Base-by-base conservation (phyloP, 2,113 vertebrate genomes). In the Enhydra lutris region DNA sequence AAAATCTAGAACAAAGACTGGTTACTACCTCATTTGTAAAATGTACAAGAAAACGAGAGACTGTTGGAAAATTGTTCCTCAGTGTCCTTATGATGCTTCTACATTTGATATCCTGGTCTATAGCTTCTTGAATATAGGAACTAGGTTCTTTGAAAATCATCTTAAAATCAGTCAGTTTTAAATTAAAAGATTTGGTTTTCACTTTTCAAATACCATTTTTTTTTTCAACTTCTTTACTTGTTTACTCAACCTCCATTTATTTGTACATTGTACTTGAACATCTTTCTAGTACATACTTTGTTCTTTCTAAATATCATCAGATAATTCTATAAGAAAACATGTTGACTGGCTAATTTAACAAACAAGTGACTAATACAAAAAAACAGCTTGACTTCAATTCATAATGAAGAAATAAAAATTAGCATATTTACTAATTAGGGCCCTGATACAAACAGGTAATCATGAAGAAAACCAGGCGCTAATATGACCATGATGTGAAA, bases 361-460 rank as follows among this genome's bases (percentile, higher is more conserved):
- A 87, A 86, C 50, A 92, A 95, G 94, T 50, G 4, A 91, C 39
- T 90, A 92, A 81, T 14, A n/a, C 57, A 80, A 83, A 94, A 96
- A 91, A 79, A 95, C 9, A 91, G 26, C 21, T 45, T 93, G 63
- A 94, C 80, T 83, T 96, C 57, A 57, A 23, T 92, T 96, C 61
- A 52, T 87, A 84, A 96, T 67, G 23, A 91, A 47, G 36, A 90
- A 94, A 92, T 24, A 93, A 95, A 92, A 71, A 94, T 67, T 89
- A 96, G 29, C 92, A 97, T 90, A 96, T 86, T 97, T 87, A 87
- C 78, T 97, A 85, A 97, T 95, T 93, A 97, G 23, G 20, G 57
- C 45, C 82, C 73, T 93, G 42, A 39, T 89, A 67, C 65, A 94
- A 86, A 80, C 21, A 94, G 57, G 65, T 78, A 96, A 96, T 97